Conservation (phyloP, 2,113 vertebrate genomes). For the Tenebrosternarchus preto region DNA sequence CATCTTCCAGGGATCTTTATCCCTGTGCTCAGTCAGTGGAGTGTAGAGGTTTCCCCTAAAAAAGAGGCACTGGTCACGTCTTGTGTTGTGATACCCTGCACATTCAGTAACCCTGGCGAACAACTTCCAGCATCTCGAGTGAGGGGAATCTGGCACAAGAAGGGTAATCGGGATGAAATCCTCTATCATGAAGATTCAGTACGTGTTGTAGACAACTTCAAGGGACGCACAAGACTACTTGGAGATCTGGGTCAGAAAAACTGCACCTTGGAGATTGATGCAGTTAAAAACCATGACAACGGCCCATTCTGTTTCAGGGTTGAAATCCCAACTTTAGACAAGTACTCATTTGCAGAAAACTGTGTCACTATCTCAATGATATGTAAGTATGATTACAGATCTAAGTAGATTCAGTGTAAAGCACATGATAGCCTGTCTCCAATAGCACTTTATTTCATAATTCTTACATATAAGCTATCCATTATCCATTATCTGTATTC, state of each 20-base stretch:
- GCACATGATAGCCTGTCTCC: background rate
- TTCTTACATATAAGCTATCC: too few relatives aligned
- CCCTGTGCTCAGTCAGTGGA: slow-evolving; percentile 53
- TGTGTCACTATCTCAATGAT: slow-evolving; percentile 49
- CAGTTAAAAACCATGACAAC: slow-evolving; percentile 55
- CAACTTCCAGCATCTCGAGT: slow-evolving; percentile 33
- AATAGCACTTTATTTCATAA: too few relatives aligned
- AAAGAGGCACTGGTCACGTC: slow-evolving; percentile 54
- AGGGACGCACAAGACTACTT: slow-evolving; percentile 53
- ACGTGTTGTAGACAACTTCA: slow-evolving; percentile 36
- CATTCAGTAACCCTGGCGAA: slow-evolving; percentile 52
- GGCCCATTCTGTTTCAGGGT: slow-evolving; percentile 68
- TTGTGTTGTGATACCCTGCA: slow-evolving; percentile 68
- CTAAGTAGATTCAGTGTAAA: background rate
- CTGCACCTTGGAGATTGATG: slow-evolving; percentile 65
- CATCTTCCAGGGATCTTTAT: slow-evolving; percentile 40
- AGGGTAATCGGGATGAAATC: fast-evolving
- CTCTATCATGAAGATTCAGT: background rate
- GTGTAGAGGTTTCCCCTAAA: background rate
- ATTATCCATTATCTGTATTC: too few relatives aligned
- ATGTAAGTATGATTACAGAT: slow-evolving; percentile 43
- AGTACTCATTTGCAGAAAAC: slow-evolving; percentile 56
- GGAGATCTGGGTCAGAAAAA: slow-evolving; percentile 54
- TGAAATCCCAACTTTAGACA: slow-evolving; percentile 47
- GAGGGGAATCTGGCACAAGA: slow-evolving; percentile 58